Percentiles rank a stretch among this genome's conserved stretches.
These are phyloP conservation scores for Oophaga pumilio DNA, from an alignment of 2,113 vertebrate genomes.

Conservation along the genomic window DNA sequence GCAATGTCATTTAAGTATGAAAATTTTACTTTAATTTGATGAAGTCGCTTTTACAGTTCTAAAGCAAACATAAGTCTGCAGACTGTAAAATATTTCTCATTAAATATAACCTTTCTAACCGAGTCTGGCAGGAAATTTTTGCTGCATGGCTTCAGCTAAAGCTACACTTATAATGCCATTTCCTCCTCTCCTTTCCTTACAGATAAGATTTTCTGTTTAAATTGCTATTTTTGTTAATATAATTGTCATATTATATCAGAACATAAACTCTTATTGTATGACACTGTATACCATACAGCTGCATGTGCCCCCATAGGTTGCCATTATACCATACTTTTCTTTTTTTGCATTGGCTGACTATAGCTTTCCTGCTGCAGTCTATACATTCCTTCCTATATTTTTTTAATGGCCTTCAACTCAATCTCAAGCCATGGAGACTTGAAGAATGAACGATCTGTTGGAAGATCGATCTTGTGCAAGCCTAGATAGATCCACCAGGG, in stretches of 20 bases:
- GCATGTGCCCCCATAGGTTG: too few species aligned
- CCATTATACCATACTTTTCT: too few species aligned
- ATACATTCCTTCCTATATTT: too few species aligned
- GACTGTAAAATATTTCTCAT: slow-evolving; percentile 19
- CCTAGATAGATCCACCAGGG: too few species aligned
- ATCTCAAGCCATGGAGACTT: too few species aligned
- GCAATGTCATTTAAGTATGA: neutral
- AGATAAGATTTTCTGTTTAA: slow-evolving; percentile 32
- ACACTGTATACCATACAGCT: too few species aligned
- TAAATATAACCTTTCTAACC: neutral
- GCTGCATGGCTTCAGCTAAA: neutral
- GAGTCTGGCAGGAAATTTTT: slow-evolving; percentile 32
- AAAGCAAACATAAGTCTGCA: slow-evolving; percentile 19
- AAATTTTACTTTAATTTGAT: neutral
- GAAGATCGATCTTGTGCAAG: too few species aligned
- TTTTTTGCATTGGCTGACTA: too few species aligned
- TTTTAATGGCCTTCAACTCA: too few species aligned
- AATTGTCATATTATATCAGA: neutral
- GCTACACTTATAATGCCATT: slow-evolving; percentile 12
- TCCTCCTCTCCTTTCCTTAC: slow-evolving; percentile 39
- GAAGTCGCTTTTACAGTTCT: neutral
- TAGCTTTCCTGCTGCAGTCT: too few species aligned
- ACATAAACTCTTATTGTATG: neutral
- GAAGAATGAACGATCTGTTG: too few species aligned
- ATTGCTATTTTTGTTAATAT: neutral